These are phyloP conservation scores for Anastatus disparis DNA, from an alignment of 1,140 invertebrate species.

Conservation along the genomic window DNA sequence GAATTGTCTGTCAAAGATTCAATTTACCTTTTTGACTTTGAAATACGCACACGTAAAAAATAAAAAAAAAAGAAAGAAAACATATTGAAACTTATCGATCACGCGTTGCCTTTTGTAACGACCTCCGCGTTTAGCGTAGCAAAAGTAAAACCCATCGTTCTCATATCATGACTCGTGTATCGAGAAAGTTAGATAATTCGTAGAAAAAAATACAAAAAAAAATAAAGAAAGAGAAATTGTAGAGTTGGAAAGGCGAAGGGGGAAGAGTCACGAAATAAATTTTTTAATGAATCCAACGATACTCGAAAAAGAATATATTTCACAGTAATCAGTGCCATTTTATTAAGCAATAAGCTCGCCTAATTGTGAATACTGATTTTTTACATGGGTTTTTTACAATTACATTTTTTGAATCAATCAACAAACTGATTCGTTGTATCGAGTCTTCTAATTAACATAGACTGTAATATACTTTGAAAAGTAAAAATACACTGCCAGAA, in stretches of 20 bases:
- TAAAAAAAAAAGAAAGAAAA: conserved; percentile 33
- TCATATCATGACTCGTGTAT: conserved; percentile 38
- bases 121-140: conserved; percentile 52
- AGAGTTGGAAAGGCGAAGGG: not conserved
- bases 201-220: conserved; percentile 6
- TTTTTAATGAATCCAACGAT: conserved; percentile 49
- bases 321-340: conserved; percentile 63
- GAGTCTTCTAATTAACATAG: conserved; percentile 42
- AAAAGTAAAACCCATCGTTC: conserved; percentile 45
- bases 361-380: conserved; percentile 47
- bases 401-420: conserved; percentile 42
- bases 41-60: conserved; percentile 24
- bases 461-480: conserved; percentile 46
- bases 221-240: not conserved
- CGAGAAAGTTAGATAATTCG: not conserved
- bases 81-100: conserved; percentile 50
- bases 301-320: conserved; percentile 49
- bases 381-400: conserved; percentile 41
- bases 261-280: not conserved
- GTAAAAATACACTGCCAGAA: conserved; percentile 53
- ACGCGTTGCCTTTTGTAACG: conserved; percentile 63
- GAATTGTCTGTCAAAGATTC: not conserved
- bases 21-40: conserved; percentile 18
- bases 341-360: conserved; percentile 63
- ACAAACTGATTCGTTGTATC: conserved; percentile 42